Base-by-base conservation (phyloP, 2,888 invertebrate species). In the Pollenia griseotomentosa region DNA sequence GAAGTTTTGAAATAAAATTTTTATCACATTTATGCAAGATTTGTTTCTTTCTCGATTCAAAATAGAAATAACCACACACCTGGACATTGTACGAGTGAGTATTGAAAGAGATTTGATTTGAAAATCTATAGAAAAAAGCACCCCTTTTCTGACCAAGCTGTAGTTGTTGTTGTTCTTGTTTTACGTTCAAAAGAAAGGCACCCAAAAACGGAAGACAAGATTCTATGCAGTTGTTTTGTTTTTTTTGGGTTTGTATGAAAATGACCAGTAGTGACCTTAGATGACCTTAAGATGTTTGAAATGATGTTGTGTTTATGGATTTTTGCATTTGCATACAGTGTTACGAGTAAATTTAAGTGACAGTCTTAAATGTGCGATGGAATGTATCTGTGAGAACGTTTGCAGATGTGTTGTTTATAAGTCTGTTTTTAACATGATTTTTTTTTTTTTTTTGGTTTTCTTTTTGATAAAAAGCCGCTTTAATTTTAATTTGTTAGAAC, bases 311-410 rank as follows among this genome's bases (percentile, higher is more conserved):
- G 53, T 81, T 78, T 71, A 82, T 65, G 75, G 40, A 57, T 77
- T 51, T 82, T 83, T 88, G 89, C 90, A 92, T 92, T 92, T 92
- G 91, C 92, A 92, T 92, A 91, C 7, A 78, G 16, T 74, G 59
- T 48, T 16, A 33, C 33, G 6, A 33, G 33, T 33, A n/a, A 92
- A 91, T 91, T 5, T 42, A 65, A 71, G 44, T 48, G 70, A 51
- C 51, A 65, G 7, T 66, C 57, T 73, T 73, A 57, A 55, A 46
- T 14, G 8, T 61, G 91, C 91, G 11, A 65, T 33, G 44, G 65
- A 46, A 42, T 55, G n/a, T 74, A 55, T 70, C 78, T 70, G 90
- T 93, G 92, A 92, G 93, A 93, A 93, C 90, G 90, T 89, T 90
- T 91, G 90, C 93, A 92, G 93, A 92, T 92, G 92, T 91, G 57